Percentiles rank a stretch among this genome's conserved stretches.
These are phyloP conservation scores for Pachyuromys duprasi DNA, from an alignment of 2,797 vertebrate genomes.

Conservation along the genomic window DNA sequence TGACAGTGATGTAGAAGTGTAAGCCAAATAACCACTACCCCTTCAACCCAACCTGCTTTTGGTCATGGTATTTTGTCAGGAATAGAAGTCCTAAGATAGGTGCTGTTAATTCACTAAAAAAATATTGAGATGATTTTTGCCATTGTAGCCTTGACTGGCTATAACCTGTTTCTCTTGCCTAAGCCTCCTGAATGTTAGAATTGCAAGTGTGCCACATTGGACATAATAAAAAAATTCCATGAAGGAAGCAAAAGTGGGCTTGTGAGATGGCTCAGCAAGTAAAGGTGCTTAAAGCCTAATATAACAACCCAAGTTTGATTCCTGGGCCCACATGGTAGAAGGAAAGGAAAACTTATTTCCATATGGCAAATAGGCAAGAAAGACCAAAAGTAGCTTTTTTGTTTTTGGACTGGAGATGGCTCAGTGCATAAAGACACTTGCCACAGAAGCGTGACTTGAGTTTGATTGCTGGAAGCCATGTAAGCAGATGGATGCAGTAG, in stretches of 20 bases:
- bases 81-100: background rate
- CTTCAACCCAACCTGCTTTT: background rate
- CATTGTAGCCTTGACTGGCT: background rate
- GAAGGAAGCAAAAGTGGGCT: background rate
- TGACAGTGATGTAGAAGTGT: background rate
- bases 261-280: background rate
- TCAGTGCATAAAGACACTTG: too few species aligned
- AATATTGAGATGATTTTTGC: background rate
- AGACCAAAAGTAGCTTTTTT: background rate
- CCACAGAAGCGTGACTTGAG: background rate
- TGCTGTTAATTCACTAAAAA: background rate
- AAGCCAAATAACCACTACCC: background rate
- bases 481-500: background rate
- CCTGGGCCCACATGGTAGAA: background rate
- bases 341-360: background rate
- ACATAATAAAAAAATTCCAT: background rate
- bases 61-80: background rate
- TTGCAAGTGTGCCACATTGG: background rate
- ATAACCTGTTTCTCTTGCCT: background rate
- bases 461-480: background rate
- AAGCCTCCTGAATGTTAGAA: background rate
- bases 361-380: background rate
- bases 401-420: background rate
- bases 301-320: background rate
- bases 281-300: background rate